Percentiles rank a stretch among this genome's conserved stretches.
phyloP scores from a whole-genome alignment of 2,888 invertebrate genomes.

The Villa cingulata region DNA sequence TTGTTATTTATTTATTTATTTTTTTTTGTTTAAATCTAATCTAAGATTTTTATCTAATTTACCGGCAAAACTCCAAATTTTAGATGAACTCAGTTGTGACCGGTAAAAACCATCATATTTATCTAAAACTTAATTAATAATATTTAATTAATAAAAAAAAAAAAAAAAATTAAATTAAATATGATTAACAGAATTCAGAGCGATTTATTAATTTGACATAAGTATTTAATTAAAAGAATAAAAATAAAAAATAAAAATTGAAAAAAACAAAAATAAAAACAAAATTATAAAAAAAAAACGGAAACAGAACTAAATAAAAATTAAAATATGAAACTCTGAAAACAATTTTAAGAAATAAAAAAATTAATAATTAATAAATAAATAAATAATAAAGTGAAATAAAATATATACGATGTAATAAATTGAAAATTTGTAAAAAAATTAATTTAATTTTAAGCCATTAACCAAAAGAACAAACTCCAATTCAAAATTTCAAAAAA shows the following conservation, averaged over 20 bases:
- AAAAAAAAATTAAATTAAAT: slow-evolving; percentile 10
- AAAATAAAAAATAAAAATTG: background rate
- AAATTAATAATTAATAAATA: no score
- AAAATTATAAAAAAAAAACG: slow-evolving; percentile 10
- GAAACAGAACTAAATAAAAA: slow-evolving; percentile 8
- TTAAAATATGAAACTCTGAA: no score
- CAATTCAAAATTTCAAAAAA: no score
- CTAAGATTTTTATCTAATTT: slow-evolving; percentile 28
- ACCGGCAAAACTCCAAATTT: slow-evolving; percentile 37
- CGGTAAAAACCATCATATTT: slow-evolving; percentile 37
- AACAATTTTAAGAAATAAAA: no score
- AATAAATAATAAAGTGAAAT: no score
- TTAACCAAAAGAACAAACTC: no score
- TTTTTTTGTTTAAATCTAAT: background rate
- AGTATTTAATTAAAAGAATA: background rate
- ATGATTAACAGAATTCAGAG: background rate
- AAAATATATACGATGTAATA: no score
- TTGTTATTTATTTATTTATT: no score
- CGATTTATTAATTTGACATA: slow-evolving; percentile 1
- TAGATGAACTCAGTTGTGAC: slow-evolving; percentile 36
- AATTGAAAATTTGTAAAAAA: no score
- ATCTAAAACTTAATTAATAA: slow-evolving; percentile 29
- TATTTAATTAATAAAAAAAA: slow-evolving; percentile 10
- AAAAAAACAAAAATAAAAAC: background rate
- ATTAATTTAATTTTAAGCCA: no score